A percentile compares a stretch with the other conserved stretches of the same genome.
These are phyloP conservation scores for Lophotriccus pileatus DNA, from an alignment of 2,797 vertebrate genomes.

Conservation along the genomic window DNA sequence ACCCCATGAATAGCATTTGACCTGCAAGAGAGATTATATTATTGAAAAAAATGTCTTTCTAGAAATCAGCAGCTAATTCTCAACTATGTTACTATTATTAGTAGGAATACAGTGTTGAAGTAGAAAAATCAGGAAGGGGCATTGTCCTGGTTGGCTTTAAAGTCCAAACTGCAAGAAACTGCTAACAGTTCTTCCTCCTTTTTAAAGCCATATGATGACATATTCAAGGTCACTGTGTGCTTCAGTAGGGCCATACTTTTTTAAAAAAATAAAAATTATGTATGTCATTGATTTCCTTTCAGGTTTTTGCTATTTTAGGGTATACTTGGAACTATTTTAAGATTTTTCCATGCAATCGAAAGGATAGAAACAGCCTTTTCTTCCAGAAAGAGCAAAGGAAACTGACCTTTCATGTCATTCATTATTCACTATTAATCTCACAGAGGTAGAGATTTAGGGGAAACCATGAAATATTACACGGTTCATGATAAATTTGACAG, in stretches of 20 bases:
- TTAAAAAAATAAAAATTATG: neutral
- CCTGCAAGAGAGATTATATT: neutral
- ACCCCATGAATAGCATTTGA: neutral
- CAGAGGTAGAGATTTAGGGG: neutral
- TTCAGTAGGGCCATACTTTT: neutral
- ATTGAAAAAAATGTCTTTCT: neutral
- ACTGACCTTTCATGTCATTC: neutral
- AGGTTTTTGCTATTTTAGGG: neutral
- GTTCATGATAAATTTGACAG: neutral
- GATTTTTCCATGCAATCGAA: neutral
- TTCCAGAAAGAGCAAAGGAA: neutral
- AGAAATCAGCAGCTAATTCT: neutral
- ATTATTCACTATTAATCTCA: neutral
- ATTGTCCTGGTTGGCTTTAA: neutral
- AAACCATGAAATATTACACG: neutral
- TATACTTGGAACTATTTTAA: neutral
- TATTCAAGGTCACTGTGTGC: neutral
- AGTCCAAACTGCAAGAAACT: neutral
- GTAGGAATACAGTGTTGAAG: neutral
- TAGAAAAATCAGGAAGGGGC: neutral
- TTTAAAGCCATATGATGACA: neutral
- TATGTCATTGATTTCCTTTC: neutral
- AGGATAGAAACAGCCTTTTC: neutral
- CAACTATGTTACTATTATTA: neutral
- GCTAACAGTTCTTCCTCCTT: neutral